These are phyloP conservation scores for Cyprinodon variegatus DNA, from an alignment of 2,113 vertebrate genomes.

Conservation along the genomic window DNA sequence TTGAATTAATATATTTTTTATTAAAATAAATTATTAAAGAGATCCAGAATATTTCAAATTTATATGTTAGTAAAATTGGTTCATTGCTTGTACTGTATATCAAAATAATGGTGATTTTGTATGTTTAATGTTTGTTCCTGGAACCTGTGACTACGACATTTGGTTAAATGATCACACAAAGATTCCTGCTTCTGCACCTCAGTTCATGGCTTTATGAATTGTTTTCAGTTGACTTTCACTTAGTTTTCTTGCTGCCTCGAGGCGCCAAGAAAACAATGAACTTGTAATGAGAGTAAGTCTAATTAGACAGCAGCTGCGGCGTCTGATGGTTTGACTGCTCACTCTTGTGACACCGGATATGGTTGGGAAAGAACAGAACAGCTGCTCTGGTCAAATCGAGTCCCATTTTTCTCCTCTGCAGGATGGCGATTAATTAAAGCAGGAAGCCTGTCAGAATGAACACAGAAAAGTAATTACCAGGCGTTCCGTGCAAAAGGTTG, in stretches of 20 bases:
- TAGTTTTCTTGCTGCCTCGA: background rate
- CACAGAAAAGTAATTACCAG: background rate
- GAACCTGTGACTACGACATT: background rate
- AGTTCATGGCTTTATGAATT: background rate
- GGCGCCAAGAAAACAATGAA: background rate
- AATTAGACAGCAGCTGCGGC: constrained; percentile 5
- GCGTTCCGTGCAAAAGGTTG: background rate
- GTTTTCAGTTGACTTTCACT: constrained; percentile 1
- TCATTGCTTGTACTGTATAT: background rate
- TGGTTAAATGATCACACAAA: background rate
- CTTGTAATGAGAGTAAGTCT: constrained; percentile 18
- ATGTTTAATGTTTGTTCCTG: background rate
- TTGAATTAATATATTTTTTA: too few species aligned
- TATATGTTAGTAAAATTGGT: background rate
- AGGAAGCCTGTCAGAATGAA: constrained; percentile 2
- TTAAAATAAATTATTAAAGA: too few species aligned
- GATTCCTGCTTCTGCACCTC: background rate
- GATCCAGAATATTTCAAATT: too few species aligned
- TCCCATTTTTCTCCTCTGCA: background rate
- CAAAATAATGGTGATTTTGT: background rate
- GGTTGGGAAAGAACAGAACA: background rate
- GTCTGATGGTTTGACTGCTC: constrained; percentile 5
- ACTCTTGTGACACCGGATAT: constrained; percentile 7
- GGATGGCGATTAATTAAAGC: constrained; percentile 23
- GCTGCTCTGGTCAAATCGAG: constrained; percentile 4